Conservation (phyloP, 1,140 invertebrate genomes). For the Trypoxylus dichotomus region DNA sequence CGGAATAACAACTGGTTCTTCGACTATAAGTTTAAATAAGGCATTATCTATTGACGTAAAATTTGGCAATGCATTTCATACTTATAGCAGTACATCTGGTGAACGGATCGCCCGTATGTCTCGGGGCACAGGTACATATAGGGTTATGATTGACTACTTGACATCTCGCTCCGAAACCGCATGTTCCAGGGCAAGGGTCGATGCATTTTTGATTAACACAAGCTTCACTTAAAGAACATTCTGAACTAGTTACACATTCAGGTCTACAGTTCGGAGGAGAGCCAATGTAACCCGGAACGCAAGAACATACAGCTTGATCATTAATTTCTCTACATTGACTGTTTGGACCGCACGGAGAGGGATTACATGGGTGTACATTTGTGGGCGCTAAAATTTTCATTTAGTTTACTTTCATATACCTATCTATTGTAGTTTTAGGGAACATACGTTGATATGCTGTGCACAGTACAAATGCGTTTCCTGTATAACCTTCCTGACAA, state of each 20-base stretch:
- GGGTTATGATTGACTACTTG: constrained; percentile 65
- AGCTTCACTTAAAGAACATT: constrained; percentile 62
- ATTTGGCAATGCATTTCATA: constrained; percentile 18
- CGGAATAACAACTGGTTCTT: constrained; percentile 45
- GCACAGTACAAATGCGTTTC: constrained; percentile 73
- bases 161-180: constrained; percentile 65
- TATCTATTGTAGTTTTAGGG: constrained; percentile 1
- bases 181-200: constrained; percentile 63
- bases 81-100: constrained; percentile 26
- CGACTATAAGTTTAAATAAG: constrained; percentile 37
- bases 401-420: background rate
- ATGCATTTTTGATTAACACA: constrained; percentile 64
- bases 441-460: constrained; percentile 55
- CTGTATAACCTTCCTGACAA: constrained; percentile 66
- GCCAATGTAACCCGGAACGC: constrained; percentile 56
- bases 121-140: constrained; percentile 62
- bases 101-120: constrained; percentile 62
- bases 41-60: background rate
- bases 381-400: constrained; percentile 32
- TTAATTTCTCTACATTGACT: constrained; percentile 47
- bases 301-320: constrained; percentile 55
- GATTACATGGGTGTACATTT: constrained; percentile 53
- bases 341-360: constrained; percentile 56
- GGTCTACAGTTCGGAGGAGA: constrained; percentile 59
- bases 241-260: constrained; percentile 63